Evolutionary conservation across 2,888 invertebrate species (phyloP).

Genomic region (Metellina segmentata): DNA sequence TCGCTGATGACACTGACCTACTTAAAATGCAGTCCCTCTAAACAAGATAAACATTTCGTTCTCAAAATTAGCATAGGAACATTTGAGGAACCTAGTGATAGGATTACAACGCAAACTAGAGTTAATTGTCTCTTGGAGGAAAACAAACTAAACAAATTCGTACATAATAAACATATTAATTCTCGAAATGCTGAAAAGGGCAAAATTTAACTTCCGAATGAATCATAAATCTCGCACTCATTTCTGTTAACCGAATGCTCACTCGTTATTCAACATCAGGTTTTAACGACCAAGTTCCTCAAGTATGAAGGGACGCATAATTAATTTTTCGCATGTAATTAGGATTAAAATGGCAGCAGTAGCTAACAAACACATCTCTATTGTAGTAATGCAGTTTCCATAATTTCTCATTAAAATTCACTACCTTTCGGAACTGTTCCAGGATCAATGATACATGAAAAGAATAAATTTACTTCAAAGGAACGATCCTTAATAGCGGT

Average conservation of each 20-base stretch:
- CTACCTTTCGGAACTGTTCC: neutral
- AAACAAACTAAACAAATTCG: neutral
- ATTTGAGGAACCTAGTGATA: neutral
- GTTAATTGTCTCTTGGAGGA: neutral
- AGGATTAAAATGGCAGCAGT: neutral
- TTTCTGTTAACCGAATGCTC: neutral
- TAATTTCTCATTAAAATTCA: neutral
- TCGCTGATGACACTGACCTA: too few relatives aligned
- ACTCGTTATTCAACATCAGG: neutral
- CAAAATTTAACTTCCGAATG: neutral
- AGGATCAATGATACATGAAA: neutral
- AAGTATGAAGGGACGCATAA: neutral
- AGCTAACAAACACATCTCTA: neutral
- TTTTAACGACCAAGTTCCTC: neutral
- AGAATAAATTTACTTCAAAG: neutral
- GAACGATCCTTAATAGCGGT: too few relatives aligned
- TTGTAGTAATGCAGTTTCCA: neutral
- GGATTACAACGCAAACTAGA: neutral
- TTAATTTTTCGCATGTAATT: neutral
- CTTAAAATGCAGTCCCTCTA: too few relatives aligned
- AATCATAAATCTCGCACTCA: neutral
- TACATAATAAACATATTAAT: neutral
- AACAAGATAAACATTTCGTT: neutral
- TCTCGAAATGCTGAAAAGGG: neutral
- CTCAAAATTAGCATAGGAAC: neutral